Base-by-base conservation (phyloP, 2,113 vertebrate genomes). In the Lontra canadensis region DNA sequence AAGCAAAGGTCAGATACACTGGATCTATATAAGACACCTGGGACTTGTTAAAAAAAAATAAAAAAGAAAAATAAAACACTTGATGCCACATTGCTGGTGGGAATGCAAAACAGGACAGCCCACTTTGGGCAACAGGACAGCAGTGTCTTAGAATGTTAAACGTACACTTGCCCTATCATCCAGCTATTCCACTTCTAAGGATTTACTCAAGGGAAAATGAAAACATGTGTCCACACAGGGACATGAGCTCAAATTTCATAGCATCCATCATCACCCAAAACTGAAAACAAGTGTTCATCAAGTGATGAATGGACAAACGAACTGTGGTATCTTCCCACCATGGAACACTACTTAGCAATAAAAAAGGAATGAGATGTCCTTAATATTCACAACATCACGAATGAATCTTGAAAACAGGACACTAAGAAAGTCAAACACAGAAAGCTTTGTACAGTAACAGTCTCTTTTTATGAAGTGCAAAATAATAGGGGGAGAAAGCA, bases 301-400 rank as follows among this genome's bases (percentile, higher is more conserved):
- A 34, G 11, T 44, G 25, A 21, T 29, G 15, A 63, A 36, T 23
- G 15, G 29, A 57, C 0, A 49, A 80, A 18, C 0, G 36, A 23
- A 83, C 2, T 4, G 23, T 8, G 49, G n/a, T 20, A n/a, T 36
- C 42, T 34, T 69, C 39, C 29, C 25, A 57, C 10, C 6, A 7
- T 1, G 23, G 47, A 88, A 65, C 12, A 52, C 10, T 7, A 31
- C 6, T 26, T 61, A 59, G 55, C 31, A 39, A 21, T 13, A 8
- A 23, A 18, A 44, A 74, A 82, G 10, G 25, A 89, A 36, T 2
- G 12, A 15, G 87, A 84, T 18, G 20, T 20, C 13, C 10, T 20
- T 29, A 49, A 25, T 8, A 25, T 1, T 39, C 0, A 26, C 2
- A 7, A 26, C 6, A 23, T 36, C 26, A 36, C 4, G 21, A 17